phyloP scores from a whole-genome alignment of 2,888 invertebrate species.

The Acheta domesticus region DNA sequence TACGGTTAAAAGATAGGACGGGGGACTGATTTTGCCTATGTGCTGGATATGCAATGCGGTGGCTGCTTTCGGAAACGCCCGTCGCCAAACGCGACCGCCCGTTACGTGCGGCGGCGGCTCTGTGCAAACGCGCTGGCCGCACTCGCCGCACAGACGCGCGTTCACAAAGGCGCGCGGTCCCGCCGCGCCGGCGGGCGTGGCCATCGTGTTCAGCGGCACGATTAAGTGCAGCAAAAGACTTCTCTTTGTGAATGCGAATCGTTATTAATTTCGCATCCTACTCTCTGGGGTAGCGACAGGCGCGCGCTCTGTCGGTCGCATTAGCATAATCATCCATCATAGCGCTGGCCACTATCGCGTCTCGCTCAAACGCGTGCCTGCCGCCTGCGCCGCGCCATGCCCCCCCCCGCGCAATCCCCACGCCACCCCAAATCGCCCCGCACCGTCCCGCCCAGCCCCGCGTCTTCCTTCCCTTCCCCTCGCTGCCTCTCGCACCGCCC shows the following conservation, averaged over 20 bases:
- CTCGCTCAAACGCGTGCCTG: conserved; percentile 6
- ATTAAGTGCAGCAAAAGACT: conserved; percentile 9
- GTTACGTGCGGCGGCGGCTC: not conserved
- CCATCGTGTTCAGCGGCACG: conserved; percentile 18
- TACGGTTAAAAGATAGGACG: too few species aligned
- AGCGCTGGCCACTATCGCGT: conserved; percentile 7
- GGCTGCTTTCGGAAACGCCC: too few species aligned
- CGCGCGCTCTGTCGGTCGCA: not conserved
- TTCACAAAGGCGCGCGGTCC: too few species aligned
- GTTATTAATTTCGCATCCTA: conserved; percentile 9
- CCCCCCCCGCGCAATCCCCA: not conserved
- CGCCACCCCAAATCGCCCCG: not conserved
- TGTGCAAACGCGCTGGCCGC: not conserved
- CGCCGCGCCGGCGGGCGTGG: too few species aligned
- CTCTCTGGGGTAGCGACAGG: not conserved
- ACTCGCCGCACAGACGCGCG: too few species aligned
- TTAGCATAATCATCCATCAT: conserved; percentile 18
- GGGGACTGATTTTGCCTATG: too few species aligned
- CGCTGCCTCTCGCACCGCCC: too few species aligned
- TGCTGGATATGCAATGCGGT: too few species aligned
- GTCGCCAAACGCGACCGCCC: too few species aligned
- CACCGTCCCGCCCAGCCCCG: not conserved
- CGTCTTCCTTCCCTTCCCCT: not conserved
- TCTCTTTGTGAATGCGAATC: not conserved
- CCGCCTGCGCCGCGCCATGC: not conserved